Evolutionary conservation across 2,113 vertebrate genomes (phyloP).

Genomic region (Ammodytes marinus): DNA sequence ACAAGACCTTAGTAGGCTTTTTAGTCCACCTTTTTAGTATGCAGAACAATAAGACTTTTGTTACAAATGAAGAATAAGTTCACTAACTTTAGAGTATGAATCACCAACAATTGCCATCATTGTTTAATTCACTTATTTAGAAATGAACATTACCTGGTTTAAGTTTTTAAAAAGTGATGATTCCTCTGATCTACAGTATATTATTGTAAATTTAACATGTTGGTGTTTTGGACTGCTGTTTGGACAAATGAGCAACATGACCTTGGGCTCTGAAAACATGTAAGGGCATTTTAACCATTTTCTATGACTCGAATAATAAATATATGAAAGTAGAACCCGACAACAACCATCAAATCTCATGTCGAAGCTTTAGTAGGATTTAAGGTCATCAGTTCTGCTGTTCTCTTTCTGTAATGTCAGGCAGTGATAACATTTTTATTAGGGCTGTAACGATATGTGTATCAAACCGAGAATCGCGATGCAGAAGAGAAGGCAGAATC

Average conservation of each 20-base stretch:
- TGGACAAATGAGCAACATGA: neutral
- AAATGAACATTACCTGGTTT: neutral
- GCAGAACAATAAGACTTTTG: no score
- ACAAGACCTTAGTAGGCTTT: no score
- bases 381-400: slow-evolving; percentile 12
- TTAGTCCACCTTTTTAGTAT: no score
- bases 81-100: neutral
- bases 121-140: neutral
- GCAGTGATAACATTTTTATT: slow-evolving; percentile 26
- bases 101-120: neutral
- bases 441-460: no score
- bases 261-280: neutral
- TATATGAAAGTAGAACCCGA: neutral
- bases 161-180: neutral
- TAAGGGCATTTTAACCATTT: neutral
- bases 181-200: neutral
- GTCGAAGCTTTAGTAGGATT: slow-evolving; percentile 18
- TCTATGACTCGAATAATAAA: neutral
- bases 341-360: neutral
- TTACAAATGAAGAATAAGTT: no score
- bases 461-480: no score
- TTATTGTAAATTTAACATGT: neutral
- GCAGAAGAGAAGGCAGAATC: no score
- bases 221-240: neutral
- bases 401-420: neutral